Conservation (phyloP, 1,140 invertebrate genomes). For the Pomacea maculata region DNA sequence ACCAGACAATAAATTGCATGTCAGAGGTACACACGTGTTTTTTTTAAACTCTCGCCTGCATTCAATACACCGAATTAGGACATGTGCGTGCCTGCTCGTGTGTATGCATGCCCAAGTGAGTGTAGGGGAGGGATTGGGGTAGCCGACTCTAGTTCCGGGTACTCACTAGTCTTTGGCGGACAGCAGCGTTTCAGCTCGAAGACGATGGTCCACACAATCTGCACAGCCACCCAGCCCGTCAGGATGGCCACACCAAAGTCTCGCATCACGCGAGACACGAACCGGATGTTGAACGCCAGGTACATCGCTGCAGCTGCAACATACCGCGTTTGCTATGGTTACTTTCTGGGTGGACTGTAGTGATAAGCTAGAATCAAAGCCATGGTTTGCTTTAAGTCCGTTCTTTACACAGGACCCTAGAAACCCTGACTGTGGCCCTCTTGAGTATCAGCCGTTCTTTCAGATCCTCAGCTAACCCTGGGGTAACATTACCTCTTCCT, state of each 20-base stretch:
- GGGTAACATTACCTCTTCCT: neutral
- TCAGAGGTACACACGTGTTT: too few relatives aligned
- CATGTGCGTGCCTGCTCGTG: neutral
- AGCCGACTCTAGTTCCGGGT: neutral
- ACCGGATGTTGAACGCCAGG: constrained; percentile 31
- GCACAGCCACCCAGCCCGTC: constrained; percentile 32
- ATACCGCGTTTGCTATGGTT: neutral
- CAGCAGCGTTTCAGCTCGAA: constrained; percentile 27
- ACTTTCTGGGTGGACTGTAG: neutral
- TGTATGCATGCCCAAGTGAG: neutral
- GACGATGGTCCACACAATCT: constrained; percentile 35
- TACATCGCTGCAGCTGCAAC: constrained; percentile 33
- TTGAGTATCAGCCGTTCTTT: too few relatives aligned
- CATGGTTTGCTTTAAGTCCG: neutral
- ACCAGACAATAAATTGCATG: too few relatives aligned
- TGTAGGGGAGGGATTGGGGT: neutral
- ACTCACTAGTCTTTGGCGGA: neutral
- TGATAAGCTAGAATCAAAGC: neutral
- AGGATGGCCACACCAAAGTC: constrained; percentile 26
- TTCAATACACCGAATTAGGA: too few relatives aligned
- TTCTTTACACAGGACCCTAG: neutral
- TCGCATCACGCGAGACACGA: constrained; percentile 19
- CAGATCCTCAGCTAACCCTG: neutral
- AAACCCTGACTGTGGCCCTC: neutral
- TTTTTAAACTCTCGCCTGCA: too few relatives aligned